Base-by-base conservation (phyloP, 2,113 vertebrate species). In the Perca flavescens region DNA sequence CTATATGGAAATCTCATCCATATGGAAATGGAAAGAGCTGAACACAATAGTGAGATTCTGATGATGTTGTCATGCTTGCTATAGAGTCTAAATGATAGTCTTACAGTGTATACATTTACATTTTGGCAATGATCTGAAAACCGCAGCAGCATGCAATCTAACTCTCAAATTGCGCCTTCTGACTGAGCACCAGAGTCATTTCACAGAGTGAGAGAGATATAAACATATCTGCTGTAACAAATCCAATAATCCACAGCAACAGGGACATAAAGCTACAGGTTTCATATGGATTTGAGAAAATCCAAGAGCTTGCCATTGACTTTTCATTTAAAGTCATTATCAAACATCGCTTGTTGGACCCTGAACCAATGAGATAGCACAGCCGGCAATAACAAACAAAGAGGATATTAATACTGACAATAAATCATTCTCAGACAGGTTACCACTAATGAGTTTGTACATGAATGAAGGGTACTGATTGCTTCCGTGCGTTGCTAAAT, bases 381-480 rank as follows among this genome's bases (percentile, higher is more conserved):
- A 71, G 63, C 57, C 7, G n/a, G 80, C 65, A 75, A 86, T 76
- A 81, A 76, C 83, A 92, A 91, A 91, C 89, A 88, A 82, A 86
- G 77, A 82, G 79, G 78, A 90, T 91, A 90, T 93, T 92, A 91
- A 89, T 87, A 77, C 77, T 81, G 85, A 90, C 82, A 71, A 93
- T 93, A 75, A 91, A 91, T 93, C 93, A 91, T 47, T 86, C 70
- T 79, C 76, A 52, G 84, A 80, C 91, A 89, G 92, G 88, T 92
- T 91, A 83, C 71, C 61, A 22, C 80, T 91, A 87, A 93, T 89
- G 87, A 87, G 84, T 87, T 89, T 88, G 71, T 83, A 91, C 86
- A 86, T n/a, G 83, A 68, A 88, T 77, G 82, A 88, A 88, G 69
- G 86, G 57, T 7, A 17, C 79, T 75, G 86, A 88, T 91, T 84